Evolutionary conservation across 2,888 invertebrate species (phyloP).

Genomic region (Agrochola litura): DNA sequence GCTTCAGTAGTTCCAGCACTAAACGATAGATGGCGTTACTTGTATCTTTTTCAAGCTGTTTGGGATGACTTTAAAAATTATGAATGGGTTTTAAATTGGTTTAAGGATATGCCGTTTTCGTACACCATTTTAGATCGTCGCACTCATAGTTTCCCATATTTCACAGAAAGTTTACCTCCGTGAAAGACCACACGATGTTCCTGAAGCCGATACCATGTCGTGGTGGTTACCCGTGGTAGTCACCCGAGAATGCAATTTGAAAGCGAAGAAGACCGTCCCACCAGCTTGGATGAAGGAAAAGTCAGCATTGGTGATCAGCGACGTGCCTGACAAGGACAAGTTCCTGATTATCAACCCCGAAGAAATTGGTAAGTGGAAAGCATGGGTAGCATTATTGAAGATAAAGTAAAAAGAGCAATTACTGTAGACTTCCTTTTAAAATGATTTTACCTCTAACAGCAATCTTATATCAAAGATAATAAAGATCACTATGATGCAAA

Average conservation of each 20-base stretch:
- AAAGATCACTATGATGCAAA: no score
- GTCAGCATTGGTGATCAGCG: slow-evolving; percentile 87
- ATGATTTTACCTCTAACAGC: no score
- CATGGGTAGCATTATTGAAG: background rate
- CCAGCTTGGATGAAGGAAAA: slow-evolving; percentile 92
- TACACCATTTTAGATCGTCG: background rate
- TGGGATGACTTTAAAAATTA: background rate
- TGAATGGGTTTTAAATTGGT: background rate
- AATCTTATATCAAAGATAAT: no score
- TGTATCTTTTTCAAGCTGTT: background rate
- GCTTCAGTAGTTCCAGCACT: slow-evolving; percentile 1
- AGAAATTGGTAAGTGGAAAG: slow-evolving; percentile 92
- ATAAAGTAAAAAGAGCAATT: background rate
- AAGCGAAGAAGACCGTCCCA: slow-evolving; percentile 91
- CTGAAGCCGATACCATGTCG: slow-evolving; percentile 92
- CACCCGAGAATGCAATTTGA: slow-evolving; percentile 90
- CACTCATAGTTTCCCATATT: background rate
- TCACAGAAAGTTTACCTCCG: slow-evolving; percentile 92
- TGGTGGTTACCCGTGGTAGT: slow-evolving; percentile 95
- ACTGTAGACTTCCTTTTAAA: no score
- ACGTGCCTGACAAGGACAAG: slow-evolving; percentile 90
- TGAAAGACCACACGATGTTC: slow-evolving; percentile 93
- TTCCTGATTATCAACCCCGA: slow-evolving; percentile 96
- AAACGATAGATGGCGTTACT: slow-evolving; percentile 46
- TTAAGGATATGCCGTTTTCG: background rate